phyloP scores from a whole-genome alignment of 2,797 vertebrate species.

The Myripristis murdjan region DNA sequence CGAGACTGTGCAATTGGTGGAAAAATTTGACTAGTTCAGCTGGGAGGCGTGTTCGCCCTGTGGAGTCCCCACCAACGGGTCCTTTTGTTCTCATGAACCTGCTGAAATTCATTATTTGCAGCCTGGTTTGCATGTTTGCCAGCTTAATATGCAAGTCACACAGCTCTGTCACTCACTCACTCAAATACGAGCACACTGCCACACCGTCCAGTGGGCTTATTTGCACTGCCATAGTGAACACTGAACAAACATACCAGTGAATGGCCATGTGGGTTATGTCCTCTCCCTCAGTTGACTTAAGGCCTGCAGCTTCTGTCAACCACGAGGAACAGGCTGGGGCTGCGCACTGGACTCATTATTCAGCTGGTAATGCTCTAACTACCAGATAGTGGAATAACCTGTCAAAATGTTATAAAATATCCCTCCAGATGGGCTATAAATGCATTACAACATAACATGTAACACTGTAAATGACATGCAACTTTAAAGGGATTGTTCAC shows the following conservation, averaged over 20 bases:
- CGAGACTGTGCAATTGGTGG: constrained; percentile 22
- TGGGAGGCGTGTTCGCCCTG: not conserved
- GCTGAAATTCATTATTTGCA: not conserved
- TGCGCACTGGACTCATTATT: constrained; percentile 23
- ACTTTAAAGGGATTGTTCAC: no score
- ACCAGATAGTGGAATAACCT: not conserved
- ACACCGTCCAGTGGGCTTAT: constrained; percentile 32
- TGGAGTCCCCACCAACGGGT: no score
- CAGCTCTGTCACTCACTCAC: not conserved
- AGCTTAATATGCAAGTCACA: constrained; percentile 2
- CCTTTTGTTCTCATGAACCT: not conserved
- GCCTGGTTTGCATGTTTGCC: no score
- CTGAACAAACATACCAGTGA: constrained; percentile 33
- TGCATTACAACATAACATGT: no score
- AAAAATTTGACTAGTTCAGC: not conserved
- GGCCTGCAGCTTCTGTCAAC: constrained; percentile 48
- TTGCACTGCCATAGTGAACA: constrained; percentile 27
- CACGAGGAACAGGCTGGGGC: constrained; percentile 9
- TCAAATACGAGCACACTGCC: not conserved
- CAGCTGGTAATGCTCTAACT: constrained; percentile 5
- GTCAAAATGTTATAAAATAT: constrained; percentile 8
- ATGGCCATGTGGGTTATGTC: constrained; percentile 29
- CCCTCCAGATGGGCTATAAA: not conserved
- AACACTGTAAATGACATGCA: no score
- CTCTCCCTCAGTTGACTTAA: constrained; percentile 51